A percentile compares a stretch with the other conserved stretches of the same genome.
phyloP scores from a whole-genome alignment of 2,113 vertebrate genomes.

The Nerophis lumbriciformis region DNA sequence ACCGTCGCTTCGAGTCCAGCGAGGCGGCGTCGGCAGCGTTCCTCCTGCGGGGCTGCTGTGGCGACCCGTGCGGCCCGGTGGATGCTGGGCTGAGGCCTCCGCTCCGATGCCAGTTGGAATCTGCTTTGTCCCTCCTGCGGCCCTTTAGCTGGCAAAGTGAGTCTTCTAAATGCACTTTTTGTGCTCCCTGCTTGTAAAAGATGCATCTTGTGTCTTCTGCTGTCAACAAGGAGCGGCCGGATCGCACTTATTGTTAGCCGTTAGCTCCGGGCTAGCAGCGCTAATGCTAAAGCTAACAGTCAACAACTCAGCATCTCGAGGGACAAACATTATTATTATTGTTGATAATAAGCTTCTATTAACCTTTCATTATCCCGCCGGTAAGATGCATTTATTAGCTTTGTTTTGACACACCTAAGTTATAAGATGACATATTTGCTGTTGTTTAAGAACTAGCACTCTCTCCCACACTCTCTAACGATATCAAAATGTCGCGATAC shows the following conservation, averaged over 20 bases:
- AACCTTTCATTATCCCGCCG: too few species aligned
- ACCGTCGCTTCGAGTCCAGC: too few species aligned
- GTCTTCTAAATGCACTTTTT: not conserved
- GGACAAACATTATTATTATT: not conserved
- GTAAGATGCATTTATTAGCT: not conserved
- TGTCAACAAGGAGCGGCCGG: too few species aligned
- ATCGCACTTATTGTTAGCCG: conserved; percentile 51
- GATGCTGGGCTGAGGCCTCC: conserved; percentile 63
- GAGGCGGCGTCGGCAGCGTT: not conserved
- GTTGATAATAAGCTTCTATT: not conserved
- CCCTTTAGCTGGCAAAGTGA: conserved; percentile 62
- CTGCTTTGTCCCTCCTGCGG: conserved; percentile 37
- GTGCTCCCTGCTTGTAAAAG: fast-evolving
- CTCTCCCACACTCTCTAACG: too few species aligned
- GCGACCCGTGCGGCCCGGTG: conserved; percentile 53
- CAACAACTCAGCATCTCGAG: not conserved
- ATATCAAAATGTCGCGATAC: too few species aligned
- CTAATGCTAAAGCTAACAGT: conserved; percentile 20
- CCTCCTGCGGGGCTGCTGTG: not conserved
- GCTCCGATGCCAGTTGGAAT: conserved; percentile 21
- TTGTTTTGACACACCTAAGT: not conserved
- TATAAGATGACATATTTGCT: not conserved
- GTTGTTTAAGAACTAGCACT: too few species aligned
- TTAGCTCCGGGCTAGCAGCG: conserved; percentile 38
- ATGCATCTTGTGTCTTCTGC: not conserved